A percentile compares a stretch with the other conserved stretches of the same genome.
Evolutionary conservation across 2,113 vertebrate genomes (phyloP).

Genomic region (Rhineura floridana): DNA sequence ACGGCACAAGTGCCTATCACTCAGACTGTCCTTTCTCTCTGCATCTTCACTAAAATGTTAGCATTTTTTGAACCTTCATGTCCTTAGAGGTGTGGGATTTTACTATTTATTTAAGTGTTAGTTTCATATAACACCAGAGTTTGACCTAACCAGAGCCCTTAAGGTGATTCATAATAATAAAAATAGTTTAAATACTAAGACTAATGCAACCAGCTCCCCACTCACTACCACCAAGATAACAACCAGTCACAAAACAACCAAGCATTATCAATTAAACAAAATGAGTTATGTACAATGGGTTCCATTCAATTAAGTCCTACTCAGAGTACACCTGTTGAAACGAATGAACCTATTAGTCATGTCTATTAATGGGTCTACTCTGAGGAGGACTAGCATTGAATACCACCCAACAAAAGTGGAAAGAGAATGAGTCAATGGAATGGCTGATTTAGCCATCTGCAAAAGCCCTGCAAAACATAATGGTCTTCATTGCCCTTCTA

Average conservation of each 20-base stretch:
- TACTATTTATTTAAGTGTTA: neutral
- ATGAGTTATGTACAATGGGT: neutral
- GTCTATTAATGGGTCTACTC: too few species aligned
- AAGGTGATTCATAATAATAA: neutral
- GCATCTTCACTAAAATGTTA: slow-evolving; percentile 2
- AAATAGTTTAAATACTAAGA: neutral
- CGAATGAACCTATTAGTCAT: too few species aligned
- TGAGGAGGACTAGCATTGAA: too few species aligned
- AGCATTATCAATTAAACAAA: neutral
- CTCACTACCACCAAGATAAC: neutral
- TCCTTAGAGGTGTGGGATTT: neutral
- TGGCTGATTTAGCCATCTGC: neutral
- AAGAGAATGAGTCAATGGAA: neutral
- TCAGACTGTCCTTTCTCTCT: slow-evolving; percentile 14
- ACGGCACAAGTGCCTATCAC: neutral
- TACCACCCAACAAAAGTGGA: too few species aligned
- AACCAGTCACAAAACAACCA: neutral
- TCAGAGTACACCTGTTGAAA: too few species aligned
- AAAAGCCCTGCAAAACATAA: neutral
- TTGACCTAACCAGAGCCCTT: neutral
- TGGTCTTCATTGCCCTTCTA: neutral
- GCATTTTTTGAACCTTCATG: neutral
- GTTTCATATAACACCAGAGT: neutral
- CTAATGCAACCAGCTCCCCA: neutral
- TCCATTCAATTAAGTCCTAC: too few species aligned